A percentile compares a stretch with the other conserved stretches of the same genome.
Conservation (phyloP, 2,113 vertebrate genomes). For the Dromaius novaehollandiae region DNA sequence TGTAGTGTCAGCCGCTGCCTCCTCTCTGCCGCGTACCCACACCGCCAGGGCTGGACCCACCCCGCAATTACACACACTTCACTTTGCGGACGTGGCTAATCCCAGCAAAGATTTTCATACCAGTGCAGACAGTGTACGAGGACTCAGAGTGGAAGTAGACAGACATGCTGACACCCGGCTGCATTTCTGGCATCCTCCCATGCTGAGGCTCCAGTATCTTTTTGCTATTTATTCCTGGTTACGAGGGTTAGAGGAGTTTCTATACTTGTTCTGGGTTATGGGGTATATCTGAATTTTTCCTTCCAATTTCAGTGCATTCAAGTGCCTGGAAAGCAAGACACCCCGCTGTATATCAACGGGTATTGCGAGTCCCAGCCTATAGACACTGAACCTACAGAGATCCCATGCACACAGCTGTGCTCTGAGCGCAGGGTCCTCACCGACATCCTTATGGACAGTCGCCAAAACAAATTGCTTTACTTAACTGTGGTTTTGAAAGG, state of each 20-base stretch:
- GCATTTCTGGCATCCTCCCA: neutral
- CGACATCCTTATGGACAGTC: neutral
- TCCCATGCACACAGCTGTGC: neutral
- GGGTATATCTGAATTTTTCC: neutral
- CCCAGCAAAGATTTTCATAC: constrained; percentile 1
- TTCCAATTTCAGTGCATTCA: neutral
- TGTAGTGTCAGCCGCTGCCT: neutral
- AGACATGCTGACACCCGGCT: neutral
- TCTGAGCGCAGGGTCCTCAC: neutral
- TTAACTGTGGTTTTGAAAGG: neutral
- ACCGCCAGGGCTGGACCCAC: neutral
- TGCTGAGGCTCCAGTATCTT: neutral
- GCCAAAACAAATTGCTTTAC: neutral
- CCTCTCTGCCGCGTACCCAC: rapidly evolving
- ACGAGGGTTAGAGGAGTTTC: neutral
- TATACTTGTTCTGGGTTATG: neutral
- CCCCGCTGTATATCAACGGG: rapidly evolving
- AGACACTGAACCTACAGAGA: neutral
- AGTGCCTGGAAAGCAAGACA: neutral
- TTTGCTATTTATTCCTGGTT: neutral
- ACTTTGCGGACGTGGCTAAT: neutral
- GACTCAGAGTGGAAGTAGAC: neutral
- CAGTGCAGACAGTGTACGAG: rapidly evolving
- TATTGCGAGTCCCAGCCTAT: neutral
- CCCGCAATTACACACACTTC: neutral